Conservation (phyloP, 2,113 vertebrate species). For the Daphoenositta chrysoptera region DNA sequence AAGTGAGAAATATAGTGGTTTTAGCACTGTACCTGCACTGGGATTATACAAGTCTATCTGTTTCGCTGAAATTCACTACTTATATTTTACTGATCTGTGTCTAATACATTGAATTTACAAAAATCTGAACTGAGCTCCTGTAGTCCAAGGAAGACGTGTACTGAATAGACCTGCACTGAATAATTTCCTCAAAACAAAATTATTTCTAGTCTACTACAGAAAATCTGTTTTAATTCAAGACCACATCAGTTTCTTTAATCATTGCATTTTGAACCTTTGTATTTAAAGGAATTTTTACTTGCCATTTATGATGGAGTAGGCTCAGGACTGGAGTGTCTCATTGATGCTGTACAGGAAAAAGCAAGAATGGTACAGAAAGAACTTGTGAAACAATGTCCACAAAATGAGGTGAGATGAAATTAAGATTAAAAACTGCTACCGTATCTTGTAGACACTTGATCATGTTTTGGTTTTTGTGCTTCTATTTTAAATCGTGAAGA, state of each 20-base stretch:
- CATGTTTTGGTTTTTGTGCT: background rate
- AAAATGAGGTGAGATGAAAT: slow-evolving; percentile 72
- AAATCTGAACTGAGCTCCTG: background rate
- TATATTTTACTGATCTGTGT: background rate
- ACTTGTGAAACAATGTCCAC: slow-evolving; percentile 66
- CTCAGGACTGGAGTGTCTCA: slow-evolving; percentile 76
- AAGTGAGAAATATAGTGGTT: background rate
- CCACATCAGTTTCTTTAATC: background rate
- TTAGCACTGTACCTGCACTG: background rate
- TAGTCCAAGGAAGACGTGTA: background rate
- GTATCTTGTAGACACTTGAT: background rate
- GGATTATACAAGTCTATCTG: background rate
- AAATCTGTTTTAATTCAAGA: background rate
- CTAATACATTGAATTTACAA: background rate
- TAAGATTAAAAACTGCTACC: background rate
- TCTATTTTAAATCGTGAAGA: background rate
- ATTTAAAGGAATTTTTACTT: slow-evolving; percentile 64
- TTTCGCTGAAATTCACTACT: background rate
- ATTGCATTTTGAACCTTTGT: background rate
- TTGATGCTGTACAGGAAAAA: slow-evolving; percentile 70
- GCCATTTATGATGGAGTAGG: slow-evolving; percentile 73
- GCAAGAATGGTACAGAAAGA: slow-evolving; percentile 69
- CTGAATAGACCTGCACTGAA: background rate
- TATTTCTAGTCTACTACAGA: background rate
- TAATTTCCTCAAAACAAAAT: background rate